These are phyloP conservation scores for Actias luna DNA, from an alignment of 2,888 invertebrate species.

Conservation along the genomic window DNA sequence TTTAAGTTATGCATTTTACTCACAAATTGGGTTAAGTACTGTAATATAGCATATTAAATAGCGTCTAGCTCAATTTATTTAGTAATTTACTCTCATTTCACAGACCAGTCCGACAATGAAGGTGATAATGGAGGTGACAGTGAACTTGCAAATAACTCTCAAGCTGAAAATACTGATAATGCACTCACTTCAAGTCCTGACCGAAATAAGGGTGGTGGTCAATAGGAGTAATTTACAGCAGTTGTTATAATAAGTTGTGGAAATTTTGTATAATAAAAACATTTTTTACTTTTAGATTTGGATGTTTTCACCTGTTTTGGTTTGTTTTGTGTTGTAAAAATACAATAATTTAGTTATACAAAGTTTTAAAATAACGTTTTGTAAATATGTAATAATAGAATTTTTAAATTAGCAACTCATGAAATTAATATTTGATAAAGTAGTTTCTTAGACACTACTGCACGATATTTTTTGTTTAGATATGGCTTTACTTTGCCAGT, in stretches of 20 bases:
- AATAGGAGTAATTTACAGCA: constrained; percentile 17
- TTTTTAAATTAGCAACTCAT: too few species aligned
- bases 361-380: too few species aligned
- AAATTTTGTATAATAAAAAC: constrained; percentile 12
- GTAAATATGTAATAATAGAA: too few species aligned
- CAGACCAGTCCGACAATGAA: constrained; percentile 76
- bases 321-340: neutral
- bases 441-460: too few species aligned
- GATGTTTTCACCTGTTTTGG: constrained; percentile 3
- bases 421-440: too few species aligned
- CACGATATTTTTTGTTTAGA: too few species aligned
- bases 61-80: neutral
- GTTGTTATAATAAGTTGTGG: neutral
- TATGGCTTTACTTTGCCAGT: too few species aligned
- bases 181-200: constrained; percentile 65
- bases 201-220: constrained; percentile 60
- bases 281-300: too few species aligned
- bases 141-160: constrained; percentile 68
- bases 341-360: too few species aligned
- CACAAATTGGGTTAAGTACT: neutral
- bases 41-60: neutral
- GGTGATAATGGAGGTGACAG: constrained; percentile 69
- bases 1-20: neutral
- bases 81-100: constrained; percentile 24
- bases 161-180: constrained; percentile 64